Base-by-base conservation (phyloP, 2,888 invertebrate species). In the Lathronympha strigana region DNA sequence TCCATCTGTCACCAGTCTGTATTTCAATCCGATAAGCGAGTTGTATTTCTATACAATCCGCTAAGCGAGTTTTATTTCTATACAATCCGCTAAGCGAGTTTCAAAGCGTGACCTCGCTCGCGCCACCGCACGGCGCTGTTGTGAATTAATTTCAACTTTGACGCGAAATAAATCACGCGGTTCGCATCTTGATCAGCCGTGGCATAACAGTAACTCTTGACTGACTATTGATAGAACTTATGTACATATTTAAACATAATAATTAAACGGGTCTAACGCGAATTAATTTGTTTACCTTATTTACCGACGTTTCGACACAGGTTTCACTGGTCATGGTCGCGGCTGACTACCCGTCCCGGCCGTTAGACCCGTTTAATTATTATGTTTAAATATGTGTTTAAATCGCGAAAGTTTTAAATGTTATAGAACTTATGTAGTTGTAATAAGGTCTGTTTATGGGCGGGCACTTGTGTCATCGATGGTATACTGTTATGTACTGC, bases 91-190 rank as follows among this genome's bases (percentile, higher is more conserved):
- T 21, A 2, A 47, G 17, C 40, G 17, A 4, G 4, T 4, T 43
- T 8, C 40, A 60, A 58, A 23, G 36, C 58, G 53, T 45, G 51
- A 8, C 58, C 51, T 60, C 45, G 53, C 33, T 66, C 63, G 68
- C 64, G 67, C 68, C 61, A 63, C 64, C 66, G 66, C 69, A 67
- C 63, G 63, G 63, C 74, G 75, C 79, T 84, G 83, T 83, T 82
- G 78, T 80, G 85, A 88, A 88, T 89, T 88, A 89, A 90, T 88
- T 88, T 87, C 80, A 88, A 88, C 82, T 87, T 87, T 84, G 84
- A 85, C 82, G 80, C 76, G 78, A 84, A 86, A 87, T 85, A 87
- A 87, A 86, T 86, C 81, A 83, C 85, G 86, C 73, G 81, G 72
- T 71, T 75, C 77, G 87, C 87, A 87, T 88, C 78, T 79, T 84